Evolutionary conservation across 1,140 invertebrate species (phyloP).

Genomic region (Mactra quadrangularis): DNA sequence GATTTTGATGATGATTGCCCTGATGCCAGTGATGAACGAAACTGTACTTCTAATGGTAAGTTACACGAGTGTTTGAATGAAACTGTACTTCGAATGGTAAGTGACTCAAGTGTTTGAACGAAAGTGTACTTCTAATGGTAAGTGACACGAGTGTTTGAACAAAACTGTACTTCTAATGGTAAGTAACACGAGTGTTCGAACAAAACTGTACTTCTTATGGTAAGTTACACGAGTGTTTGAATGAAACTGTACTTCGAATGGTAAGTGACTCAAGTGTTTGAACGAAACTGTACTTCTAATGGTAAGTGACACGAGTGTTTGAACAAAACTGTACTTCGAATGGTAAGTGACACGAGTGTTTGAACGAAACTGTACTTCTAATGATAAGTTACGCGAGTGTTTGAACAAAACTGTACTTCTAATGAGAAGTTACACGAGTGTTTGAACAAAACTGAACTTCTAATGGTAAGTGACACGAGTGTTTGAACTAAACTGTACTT

Average conservation of each 20-base stretch:
- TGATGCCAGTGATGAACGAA: conserved; percentile 63
- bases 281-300: too few relatives aligned
- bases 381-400: neutral
- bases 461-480: too few relatives aligned
- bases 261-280: neutral
- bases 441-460: too few relatives aligned
- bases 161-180: too few relatives aligned
- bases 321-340: too few relatives aligned
- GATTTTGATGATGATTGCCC: conserved; percentile 62
- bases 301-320: too few relatives aligned
- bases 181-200: too few relatives aligned
- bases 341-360: too few relatives aligned
- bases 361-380: conserved; percentile 60
- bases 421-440: neutral
- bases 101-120: neutral
- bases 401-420: neutral
- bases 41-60: conserved; percentile 53
- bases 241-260: neutral
- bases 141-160: too few relatives aligned
- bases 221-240: neutral
- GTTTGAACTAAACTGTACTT: too few relatives aligned
- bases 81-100: neutral
- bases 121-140: too few relatives aligned
- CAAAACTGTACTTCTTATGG: conserved; percentile 43
- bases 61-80: neutral